Evolutionary conservation across 2,888 invertebrate species (phyloP), one percentile per base, ranked within the genome.

Genomic region (Caenorhabditis sp.): DNA sequence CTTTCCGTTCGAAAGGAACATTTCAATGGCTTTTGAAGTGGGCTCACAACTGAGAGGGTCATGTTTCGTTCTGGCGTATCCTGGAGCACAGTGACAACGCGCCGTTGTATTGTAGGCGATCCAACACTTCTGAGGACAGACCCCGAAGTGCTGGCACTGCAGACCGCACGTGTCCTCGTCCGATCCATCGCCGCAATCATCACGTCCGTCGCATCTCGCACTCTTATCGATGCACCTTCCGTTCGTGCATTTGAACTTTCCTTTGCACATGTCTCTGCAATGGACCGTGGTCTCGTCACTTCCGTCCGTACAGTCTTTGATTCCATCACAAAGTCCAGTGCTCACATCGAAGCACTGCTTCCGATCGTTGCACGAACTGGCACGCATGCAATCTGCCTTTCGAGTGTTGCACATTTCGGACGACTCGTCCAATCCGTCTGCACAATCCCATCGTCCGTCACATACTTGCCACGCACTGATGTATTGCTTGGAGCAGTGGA

Each of bases 151-250:
- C n/a, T 79, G 74, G 53, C 82, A 82, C 22, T 52, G 17, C 24
- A 48, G 37, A 6, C 62, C 73, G 43, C 79, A 80, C 2, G 66
- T 65, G n/a, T 52, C 52, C 56, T 83, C 83, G 56, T 83, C 83
- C 8, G 59, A 48, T 17, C 74, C 80, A 41, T 85, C 87, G 15
- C 92, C 91, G 90, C 94, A 94, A 90, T 94, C 93, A 88, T 93
- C 92, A 82, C 92, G 91, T 4, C 93, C 93, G 90, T 94, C 93
- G 90, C 94, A 94, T 85, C 53, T 30, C 45, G 17, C 26, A 9
- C 46, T 48, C 26, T 32, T 22, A 6, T 66, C 58, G n/a, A 81
- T 58, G 41, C 82, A 82, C 43, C 68, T 55, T 39, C 70, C 72
- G 45, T 73, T 73, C 15, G 68, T 56, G 20, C 55, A 70, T 13